Evolutionary conservation across 2,113 vertebrate species (phyloP).

Genomic region (Strix uralensis): DNA sequence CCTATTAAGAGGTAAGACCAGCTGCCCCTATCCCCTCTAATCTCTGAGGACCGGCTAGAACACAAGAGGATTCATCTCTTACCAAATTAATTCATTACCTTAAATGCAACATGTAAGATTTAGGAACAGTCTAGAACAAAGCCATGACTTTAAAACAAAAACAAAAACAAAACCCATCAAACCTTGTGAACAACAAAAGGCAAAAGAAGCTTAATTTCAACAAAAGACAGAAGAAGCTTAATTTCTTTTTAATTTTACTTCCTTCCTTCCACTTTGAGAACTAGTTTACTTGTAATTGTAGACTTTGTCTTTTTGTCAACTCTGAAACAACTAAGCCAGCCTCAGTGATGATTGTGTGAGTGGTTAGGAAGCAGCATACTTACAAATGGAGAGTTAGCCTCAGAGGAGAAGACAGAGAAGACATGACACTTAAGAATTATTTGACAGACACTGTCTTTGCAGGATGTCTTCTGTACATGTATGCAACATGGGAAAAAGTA

Average conservation of each 20-base stretch:
- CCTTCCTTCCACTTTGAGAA: background rate
- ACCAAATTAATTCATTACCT: too few relatives aligned
- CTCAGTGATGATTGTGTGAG: background rate
- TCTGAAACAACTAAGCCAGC: background rate
- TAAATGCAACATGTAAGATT: background rate
- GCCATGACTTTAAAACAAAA: background rate
- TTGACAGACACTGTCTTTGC: background rate
- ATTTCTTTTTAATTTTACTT: background rate
- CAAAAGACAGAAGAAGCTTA: fast-evolving
- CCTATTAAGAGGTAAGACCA: too few relatives aligned
- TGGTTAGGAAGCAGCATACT: background rate
- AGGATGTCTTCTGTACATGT: background rate
- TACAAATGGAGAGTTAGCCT: background rate
- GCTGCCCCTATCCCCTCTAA: too few relatives aligned
- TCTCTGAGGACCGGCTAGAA: too few relatives aligned
- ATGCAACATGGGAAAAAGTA: background rate
- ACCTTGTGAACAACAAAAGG: fast-evolving
- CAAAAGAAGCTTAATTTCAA: background rate
- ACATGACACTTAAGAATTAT: background rate
- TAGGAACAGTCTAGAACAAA: background rate
- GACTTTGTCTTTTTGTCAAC: background rate
- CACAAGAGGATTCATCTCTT: too few relatives aligned
- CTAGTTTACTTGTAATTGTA: background rate
- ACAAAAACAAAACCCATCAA: fast-evolving
- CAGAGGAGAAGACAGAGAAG: background rate